Evolutionary conservation across 2,888 invertebrate genomes (phyloP), one percentile per base, ranked within the genome.

Genomic region (Trachelus iudaicus): DNA sequence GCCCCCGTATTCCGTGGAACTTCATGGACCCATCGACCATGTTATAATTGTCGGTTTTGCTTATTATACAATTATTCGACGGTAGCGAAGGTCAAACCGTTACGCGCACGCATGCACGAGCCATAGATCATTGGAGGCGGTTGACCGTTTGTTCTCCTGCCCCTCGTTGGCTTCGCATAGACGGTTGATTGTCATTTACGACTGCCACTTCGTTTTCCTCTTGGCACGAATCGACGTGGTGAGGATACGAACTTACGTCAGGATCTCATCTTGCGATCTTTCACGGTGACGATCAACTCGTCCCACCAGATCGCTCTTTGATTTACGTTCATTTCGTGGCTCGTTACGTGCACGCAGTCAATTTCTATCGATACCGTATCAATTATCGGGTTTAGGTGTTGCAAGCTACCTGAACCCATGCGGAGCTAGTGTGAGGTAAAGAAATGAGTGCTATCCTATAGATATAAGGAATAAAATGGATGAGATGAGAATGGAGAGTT

Each of bases 21-120:
- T 56, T 2, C 35, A 35, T 35, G 23, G 23, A 56, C 9, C 56
- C 34, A 71, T 33, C 71, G 69, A 34, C 75, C 69, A 89, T 86
- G 85, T 88, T 88, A 89, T 90, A 89, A 89, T 89, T 89, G 87
- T 84, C 83, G 79, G 86, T 81, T 86, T 86, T 82, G 87, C 89
- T 89, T 88, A 89, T 89, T 90, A 86, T 84, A 83, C 83, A 76
- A 75, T 80, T 83, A 87, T 87, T 87, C 83, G 82, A 84, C 86
- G 81, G 87, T 89, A 88, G 87, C 87, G 73, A 77, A 80, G 86
- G 87, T 85, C 86, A 83, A 77, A 77, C 69, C 73, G 77, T 69
- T 37, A 34, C 73, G 31, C 71, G 69, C 40, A 77, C 76, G 56
- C 75, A 74, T 34, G 23, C 9, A 73, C 33, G 80, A 83, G 84